These are phyloP conservation scores for Leptopilina myrica DNA, from an alignment of 2,888 invertebrate genomes.

Conservation along the genomic window DNA sequence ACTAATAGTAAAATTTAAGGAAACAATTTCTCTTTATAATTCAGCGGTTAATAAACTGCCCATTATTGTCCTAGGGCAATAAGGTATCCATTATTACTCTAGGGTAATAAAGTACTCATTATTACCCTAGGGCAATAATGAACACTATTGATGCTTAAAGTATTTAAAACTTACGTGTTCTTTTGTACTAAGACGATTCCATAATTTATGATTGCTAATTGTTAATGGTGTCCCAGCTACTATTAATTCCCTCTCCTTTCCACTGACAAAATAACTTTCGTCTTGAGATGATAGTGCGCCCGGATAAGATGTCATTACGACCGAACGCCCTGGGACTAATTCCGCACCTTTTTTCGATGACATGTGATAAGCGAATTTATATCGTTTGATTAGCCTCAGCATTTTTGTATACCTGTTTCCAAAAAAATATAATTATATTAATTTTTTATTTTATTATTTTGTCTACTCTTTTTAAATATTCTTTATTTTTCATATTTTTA, in stretches of 20 bases:
- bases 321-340: slow-evolving; percentile 82
- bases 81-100: too few relatives aligned
- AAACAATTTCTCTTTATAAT: neutral
- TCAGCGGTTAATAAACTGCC: too few relatives aligned
- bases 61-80: too few relatives aligned
- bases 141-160: neutral
- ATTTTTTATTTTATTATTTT: too few relatives aligned
- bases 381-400: slow-evolving; percentile 90
- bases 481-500: too few relatives aligned
- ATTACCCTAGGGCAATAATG: neutral
- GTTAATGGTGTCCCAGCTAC: slow-evolving; percentile 88
- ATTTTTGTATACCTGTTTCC: slow-evolving; percentile 84
- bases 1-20: slow-evolving; percentile 3
- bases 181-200: slow-evolving; percentile 83
- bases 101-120: too few relatives aligned
- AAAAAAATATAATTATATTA: neutral
- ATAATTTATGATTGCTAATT: slow-evolving; percentile 84
- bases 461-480: too few relatives aligned
- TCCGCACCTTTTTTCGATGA: slow-evolving; percentile 76
- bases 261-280: slow-evolving; percentile 86
- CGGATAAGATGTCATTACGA: slow-evolving; percentile 91
- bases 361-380: slow-evolving; percentile 86
- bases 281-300: slow-evolving; percentile 89
- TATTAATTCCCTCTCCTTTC: slow-evolving; percentile 78
- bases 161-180: slow-evolving; percentile 75